Evolutionary conservation across 2,113 vertebrate species (phyloP).

Genomic region (Nyctibius bracteatus): DNA sequence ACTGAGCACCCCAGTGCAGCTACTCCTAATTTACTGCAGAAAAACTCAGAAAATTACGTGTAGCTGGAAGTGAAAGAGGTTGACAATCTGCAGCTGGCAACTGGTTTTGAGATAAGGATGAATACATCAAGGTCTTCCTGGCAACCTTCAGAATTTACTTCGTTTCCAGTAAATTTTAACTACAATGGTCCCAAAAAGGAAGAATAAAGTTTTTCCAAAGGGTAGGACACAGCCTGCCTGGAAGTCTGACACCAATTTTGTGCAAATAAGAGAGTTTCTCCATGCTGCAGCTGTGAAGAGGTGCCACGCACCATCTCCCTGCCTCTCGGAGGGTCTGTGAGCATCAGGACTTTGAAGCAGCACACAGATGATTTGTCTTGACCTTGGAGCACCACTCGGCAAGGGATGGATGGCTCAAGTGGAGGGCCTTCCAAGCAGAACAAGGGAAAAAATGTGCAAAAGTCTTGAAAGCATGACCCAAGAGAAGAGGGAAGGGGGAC

Average conservation of each 20-base stretch:
- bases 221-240: neutral
- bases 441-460: neutral
- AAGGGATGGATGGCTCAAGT: neutral
- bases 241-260: neutral
- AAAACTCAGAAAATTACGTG: neutral
- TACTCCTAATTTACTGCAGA: neutral
- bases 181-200: neutral
- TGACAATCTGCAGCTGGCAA: neutral
- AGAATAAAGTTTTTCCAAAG: neutral
- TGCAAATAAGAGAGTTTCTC: neutral
- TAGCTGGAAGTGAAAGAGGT: neutral
- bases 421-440: neutral
- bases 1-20: neutral
- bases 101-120: neutral
- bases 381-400: neutral
- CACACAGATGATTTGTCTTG: rapidly evolving
- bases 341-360: neutral
- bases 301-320: neutral
- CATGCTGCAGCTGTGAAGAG: neutral
- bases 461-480: neutral
- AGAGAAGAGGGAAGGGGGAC: neutral
- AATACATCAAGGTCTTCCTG: neutral
- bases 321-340: neutral
- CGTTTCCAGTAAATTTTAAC: neutral
- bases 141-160: neutral